Evolutionary conservation across 2,113 vertebrate species (phyloP).

Genomic region (Myotis davidii): DNA sequence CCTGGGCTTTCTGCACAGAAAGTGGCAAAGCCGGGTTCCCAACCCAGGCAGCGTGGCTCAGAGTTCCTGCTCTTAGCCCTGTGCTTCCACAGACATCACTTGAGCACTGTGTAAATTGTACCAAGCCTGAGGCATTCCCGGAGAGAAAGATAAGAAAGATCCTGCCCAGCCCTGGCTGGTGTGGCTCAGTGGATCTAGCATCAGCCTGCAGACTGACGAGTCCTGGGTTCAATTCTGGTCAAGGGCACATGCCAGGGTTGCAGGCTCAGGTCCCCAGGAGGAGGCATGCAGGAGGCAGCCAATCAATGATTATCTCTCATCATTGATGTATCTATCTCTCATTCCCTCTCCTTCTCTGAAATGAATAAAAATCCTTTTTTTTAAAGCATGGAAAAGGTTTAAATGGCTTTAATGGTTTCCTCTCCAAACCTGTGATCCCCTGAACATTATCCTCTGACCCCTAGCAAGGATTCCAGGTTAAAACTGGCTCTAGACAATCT

Average conservation of each 20-base stretch:
- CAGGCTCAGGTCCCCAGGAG: too few species aligned
- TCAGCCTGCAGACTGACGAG: too few species aligned
- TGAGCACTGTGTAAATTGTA: not conserved
- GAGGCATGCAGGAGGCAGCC: too few species aligned
- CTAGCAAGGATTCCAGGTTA: not conserved
- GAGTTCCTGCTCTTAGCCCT: not conserved
- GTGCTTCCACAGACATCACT: not conserved
- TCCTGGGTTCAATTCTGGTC: too few species aligned
- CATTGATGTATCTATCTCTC: too few species aligned
- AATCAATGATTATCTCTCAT: too few species aligned
- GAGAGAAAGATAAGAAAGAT: not conserved
- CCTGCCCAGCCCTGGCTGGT: too few species aligned
- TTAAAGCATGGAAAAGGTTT: not conserved
- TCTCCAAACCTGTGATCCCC: not conserved
- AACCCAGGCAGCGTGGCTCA: not conserved
- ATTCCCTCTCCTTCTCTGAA: not conserved
- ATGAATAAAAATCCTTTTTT: too few species aligned
- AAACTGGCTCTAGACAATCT: not conserved
- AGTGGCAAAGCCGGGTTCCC: not conserved
- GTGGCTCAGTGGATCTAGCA: too few species aligned
- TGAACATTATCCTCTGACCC: not conserved
- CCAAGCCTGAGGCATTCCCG: not conserved
- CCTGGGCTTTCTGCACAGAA: not conserved
- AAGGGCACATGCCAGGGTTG: too few species aligned
- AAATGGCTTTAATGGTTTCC: too few species aligned